Evolutionary conservation across 2,113 vertebrate genomes (phyloP).

Genomic region (Euleptes europaea): DNA sequence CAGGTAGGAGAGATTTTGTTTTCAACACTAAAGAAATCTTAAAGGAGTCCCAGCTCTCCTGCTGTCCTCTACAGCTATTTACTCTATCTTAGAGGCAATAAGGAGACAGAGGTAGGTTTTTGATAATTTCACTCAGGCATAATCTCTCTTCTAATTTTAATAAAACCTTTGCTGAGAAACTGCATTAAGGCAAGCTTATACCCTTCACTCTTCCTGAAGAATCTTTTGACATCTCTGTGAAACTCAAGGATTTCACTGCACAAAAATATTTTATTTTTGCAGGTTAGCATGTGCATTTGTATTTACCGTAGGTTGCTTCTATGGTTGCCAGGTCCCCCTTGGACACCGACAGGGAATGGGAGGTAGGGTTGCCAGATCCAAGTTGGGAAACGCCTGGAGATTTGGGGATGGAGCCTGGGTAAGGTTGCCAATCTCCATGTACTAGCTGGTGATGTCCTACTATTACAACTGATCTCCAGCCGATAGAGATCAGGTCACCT

Average conservation of each 20-base stretch:
- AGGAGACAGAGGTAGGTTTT: conserved; percentile 73
- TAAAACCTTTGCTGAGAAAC: conserved; percentile 61
- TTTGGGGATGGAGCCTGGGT: too few species aligned
- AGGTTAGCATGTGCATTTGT: conserved; percentile 2
- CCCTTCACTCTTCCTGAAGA: conserved; percentile 24
- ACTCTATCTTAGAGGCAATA: conserved; percentile 70
- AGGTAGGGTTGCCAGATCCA: too few species aligned
- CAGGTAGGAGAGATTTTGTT: conserved; percentile 56
- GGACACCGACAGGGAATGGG: too few species aligned
- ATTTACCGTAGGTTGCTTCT: not conserved
- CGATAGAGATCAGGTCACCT: too few species aligned
- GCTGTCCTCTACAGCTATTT: not conserved
- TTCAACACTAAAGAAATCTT: not conserved
- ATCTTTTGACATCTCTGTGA: not conserved
- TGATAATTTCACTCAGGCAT: conserved; percentile 46
- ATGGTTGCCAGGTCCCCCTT: too few species aligned
- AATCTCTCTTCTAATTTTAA: conserved; percentile 68
- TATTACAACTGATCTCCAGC: too few species aligned
- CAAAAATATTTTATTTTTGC: conserved; percentile 30
- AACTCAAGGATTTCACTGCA: conserved; percentile 29
- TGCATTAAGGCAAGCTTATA: conserved; percentile 62
- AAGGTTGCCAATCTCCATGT: too few species aligned
- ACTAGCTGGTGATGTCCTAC: too few species aligned
- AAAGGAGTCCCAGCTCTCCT: not conserved
- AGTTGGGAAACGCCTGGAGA: too few species aligned